phyloP scores from a whole-genome alignment of 2,797 vertebrate species.

The Philypnodon macrostomus region DNA sequence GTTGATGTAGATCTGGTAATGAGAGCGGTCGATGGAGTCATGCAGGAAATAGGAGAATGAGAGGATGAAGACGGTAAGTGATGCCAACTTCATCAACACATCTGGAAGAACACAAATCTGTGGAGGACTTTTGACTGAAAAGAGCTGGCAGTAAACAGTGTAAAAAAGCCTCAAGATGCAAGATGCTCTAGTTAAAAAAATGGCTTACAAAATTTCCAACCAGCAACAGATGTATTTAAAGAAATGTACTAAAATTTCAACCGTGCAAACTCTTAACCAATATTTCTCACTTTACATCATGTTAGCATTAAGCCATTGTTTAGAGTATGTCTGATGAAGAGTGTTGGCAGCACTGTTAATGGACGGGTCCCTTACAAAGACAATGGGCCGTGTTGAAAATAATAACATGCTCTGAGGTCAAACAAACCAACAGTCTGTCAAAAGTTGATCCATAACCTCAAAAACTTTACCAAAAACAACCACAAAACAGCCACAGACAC shows the following conservation, averaged over 20 bases:
- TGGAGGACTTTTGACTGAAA: too few species aligned
- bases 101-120: too few species aligned
- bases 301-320: too few species aligned
- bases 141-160: too few species aligned
- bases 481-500: conserved; percentile 23
- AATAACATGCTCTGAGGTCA: conserved; percentile 55
- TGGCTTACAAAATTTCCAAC: too few species aligned
- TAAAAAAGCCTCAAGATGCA: too few species aligned
- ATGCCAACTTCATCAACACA: conserved; percentile 2
- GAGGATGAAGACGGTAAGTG: conserved; percentile 15
- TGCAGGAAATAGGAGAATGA: conserved; percentile 46
- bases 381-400: conserved; percentile 27
- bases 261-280: too few species aligned
- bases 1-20: neutral
- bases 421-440: conserved; percentile 50
- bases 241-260: too few species aligned
- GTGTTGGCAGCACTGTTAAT: conserved; percentile 26
- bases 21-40: conserved; percentile 40
- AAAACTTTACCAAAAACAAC: conserved; percentile 37
- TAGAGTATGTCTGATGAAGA: too few species aligned
- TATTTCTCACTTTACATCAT: too few species aligned
- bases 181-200: too few species aligned
- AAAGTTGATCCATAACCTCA: conserved; percentile 83
- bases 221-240: too few species aligned
- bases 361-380: conserved; percentile 29